Evolutionary conservation across 2,113 vertebrate genomes (phyloP).

Genomic region (Sceloporus undulatus): DNA sequence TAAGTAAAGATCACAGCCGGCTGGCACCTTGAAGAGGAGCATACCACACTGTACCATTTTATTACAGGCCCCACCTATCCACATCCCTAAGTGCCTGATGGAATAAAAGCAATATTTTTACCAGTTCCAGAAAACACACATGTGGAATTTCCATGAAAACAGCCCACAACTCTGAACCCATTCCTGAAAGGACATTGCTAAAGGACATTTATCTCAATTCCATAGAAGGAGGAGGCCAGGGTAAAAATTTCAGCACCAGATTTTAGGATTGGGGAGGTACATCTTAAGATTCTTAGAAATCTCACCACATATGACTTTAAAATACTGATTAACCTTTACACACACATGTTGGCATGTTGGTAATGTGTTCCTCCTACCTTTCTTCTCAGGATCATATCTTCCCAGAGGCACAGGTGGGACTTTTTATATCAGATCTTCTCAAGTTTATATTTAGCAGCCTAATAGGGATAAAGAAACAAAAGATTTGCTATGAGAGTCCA

Average conservation of each 20-base stretch:
- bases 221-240: not conserved
- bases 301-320: not conserved
- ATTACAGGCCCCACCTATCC: too few relatives aligned
- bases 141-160: not conserved
- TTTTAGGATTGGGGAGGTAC: not conserved
- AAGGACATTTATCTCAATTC: too few relatives aligned
- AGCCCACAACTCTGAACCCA: not conserved
- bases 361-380: conserved; percentile 15
- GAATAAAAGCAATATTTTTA: not conserved
- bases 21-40: not conserved
- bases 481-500: not conserved
- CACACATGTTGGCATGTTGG: not conserved
- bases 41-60: not conserved
- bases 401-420: not conserved
- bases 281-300: not conserved
- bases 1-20: not conserved
- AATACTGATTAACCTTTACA: not conserved
- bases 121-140: not conserved
- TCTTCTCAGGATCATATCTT: conserved; percentile 4
- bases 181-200: not conserved
- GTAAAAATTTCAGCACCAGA: not conserved
- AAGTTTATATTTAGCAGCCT: not conserved
- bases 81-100: not conserved
- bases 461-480: not conserved
- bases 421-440: conserved; percentile 15